Conservation (phyloP, 2,113 vertebrate genomes). For the Gallinago paraguaiae region DNA sequence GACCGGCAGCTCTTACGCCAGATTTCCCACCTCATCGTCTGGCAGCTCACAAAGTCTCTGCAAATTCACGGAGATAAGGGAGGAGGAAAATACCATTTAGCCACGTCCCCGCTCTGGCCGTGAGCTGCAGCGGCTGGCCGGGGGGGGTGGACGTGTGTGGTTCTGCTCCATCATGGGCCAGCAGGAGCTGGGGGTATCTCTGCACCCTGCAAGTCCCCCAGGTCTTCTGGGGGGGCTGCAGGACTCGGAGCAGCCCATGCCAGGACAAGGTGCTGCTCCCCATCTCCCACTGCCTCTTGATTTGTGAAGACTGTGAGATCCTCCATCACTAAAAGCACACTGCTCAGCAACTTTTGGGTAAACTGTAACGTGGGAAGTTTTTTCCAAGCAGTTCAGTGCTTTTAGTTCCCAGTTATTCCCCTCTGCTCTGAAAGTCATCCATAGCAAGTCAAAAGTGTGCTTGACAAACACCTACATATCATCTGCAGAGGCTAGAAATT, state of each 20-base stretch:
- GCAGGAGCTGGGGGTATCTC: neutral
- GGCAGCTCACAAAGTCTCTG: neutral
- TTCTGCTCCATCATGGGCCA: fast-evolving
- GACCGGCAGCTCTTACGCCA: neutral
- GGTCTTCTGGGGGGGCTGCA: neutral
- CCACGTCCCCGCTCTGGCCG: fast-evolving
- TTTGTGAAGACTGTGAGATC: neutral
- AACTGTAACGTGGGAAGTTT: neutral
- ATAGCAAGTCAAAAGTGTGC: neutral
- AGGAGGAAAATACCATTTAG: neutral
- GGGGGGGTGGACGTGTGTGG: neutral
- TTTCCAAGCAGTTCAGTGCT: neutral
- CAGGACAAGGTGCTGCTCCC: neutral
- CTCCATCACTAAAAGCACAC: neutral
- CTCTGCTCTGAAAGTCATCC: neutral
- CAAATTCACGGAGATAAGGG: neutral
- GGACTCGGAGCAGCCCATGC: fast-evolving
- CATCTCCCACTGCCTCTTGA: neutral
- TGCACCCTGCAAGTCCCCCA: fast-evolving
- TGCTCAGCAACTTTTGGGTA: fast-evolving
- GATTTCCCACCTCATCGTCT: neutral
- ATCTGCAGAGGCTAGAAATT: constrained; percentile 34
- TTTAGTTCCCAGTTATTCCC: neutral
- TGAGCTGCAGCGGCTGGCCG: fast-evolving
- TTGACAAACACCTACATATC: constrained; percentile 32